Evolutionary conservation across 2,113 vertebrate genomes (phyloP).

Genomic region (Pseudorhombus dupliciocellatus): DNA sequence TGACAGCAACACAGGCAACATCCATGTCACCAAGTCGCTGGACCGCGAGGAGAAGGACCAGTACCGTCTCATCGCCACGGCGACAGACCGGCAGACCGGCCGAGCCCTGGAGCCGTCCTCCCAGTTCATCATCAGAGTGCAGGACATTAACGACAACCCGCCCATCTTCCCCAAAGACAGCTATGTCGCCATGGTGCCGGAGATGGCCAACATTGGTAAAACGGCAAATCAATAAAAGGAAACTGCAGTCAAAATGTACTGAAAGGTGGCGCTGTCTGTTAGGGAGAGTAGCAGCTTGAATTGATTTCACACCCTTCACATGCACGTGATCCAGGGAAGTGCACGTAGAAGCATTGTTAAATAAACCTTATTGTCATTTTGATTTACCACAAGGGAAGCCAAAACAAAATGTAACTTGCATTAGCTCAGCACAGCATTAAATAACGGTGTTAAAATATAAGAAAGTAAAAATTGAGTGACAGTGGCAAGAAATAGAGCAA

Average conservation of each 20-base stretch:
- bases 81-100: constrained; percentile 85
- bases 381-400: too few species aligned
- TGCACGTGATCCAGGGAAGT: too few species aligned
- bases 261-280: neutral
- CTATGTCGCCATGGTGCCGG: constrained; percentile 87
- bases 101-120: constrained; percentile 89
- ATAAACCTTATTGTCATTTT: too few species aligned
- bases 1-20: constrained; percentile 89
- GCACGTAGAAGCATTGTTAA: too few species aligned
- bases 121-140: constrained; percentile 90
- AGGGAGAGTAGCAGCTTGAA: neutral
- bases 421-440: too few species aligned
- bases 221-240: neutral
- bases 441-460: too few species aligned
- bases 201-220: constrained; percentile 91
- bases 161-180: constrained; percentile 85
- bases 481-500: too few species aligned
- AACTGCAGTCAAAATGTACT: constrained; percentile 5
- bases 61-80: constrained; percentile 87
- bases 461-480: too few species aligned
- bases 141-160: constrained; percentile 93
- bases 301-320: too few species aligned
- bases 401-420: too few species aligned
- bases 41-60: constrained; percentile 92
- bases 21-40: constrained; percentile 91